phyloP scores from a whole-genome alignment of 2,113 vertebrate genomes.

The Datnioides undecimradiatus region DNA sequence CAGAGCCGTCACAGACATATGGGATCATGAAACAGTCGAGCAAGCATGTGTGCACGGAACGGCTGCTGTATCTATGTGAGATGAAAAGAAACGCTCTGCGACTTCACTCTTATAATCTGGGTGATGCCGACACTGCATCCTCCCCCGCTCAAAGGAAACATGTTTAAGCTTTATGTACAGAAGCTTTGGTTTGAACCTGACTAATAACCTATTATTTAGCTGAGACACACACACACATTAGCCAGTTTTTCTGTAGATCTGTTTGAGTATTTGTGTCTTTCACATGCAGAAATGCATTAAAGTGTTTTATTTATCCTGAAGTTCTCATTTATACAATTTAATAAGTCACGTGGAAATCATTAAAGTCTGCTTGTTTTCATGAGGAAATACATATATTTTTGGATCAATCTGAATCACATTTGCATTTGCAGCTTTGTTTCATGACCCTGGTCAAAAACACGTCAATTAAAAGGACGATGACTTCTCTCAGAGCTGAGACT shows the following conservation, averaged over 20 bases:
- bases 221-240: not conserved
- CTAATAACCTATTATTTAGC: no score
- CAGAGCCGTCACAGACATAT: constrained; percentile 14
- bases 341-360: not conserved
- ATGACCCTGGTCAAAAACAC: not conserved
- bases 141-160: constrained; percentile 3
- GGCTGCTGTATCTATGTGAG: constrained; percentile 12
- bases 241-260: not conserved
- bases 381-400: not conserved
- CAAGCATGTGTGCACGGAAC: not conserved
- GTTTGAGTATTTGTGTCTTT: not conserved
- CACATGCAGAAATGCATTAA: not conserved
- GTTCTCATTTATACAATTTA: not conserved
- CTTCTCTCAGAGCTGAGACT: no score
- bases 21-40: constrained; percentile 35
- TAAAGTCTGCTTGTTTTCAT: not conserved
- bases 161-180: constrained; percentile 20
- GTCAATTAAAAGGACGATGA: no score
- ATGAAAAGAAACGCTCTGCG: constrained; percentile 27
- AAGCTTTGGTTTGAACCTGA: not conserved
- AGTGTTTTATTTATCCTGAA: not conserved
- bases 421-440: not conserved
- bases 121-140: constrained; percentile 1
- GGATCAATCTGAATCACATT: not conserved
- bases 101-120: constrained; percentile 9